Evolutionary conservation across 2,888 invertebrate species (phyloP).

Genomic region (Helleia helle): DNA sequence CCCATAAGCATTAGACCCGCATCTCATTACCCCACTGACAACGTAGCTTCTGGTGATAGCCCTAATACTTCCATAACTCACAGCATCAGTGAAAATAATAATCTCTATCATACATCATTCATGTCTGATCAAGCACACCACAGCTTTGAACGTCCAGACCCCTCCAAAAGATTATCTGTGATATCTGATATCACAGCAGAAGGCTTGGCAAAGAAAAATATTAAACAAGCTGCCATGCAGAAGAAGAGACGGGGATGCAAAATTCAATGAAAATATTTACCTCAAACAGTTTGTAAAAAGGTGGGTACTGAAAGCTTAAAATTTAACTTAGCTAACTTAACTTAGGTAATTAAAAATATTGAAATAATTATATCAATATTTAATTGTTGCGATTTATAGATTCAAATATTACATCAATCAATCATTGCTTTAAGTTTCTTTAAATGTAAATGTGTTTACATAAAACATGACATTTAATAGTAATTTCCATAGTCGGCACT

Average conservation of each 20-base stretch:
- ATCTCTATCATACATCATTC: constrained; percentile 51
- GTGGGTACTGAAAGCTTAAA: too few relatives aligned
- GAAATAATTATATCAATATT: too few relatives aligned
- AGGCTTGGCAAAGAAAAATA: constrained; percentile 57
- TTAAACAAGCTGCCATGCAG: constrained; percentile 48
- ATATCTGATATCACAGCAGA: constrained; percentile 65
- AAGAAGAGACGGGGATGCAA: constrained; percentile 64
- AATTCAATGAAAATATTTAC: constrained; percentile 42
- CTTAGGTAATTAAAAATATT: too few relatives aligned
- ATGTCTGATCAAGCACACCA: constrained; percentile 34
- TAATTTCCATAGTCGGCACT: constrained; percentile 7
- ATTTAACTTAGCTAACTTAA: too few relatives aligned
- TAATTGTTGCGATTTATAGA: too few relatives aligned
- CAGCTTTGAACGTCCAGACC: constrained; percentile 33
- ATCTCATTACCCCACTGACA: constrained; percentile 57
- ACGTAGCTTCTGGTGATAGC: constrained; percentile 29
- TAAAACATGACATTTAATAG: constrained; percentile 9
- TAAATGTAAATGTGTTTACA: constrained; percentile 8
- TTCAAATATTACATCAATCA: too few relatives aligned
- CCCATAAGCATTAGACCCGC: constrained; percentile 63
- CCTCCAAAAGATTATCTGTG: constrained; percentile 55
- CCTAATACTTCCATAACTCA: constrained; percentile 39
- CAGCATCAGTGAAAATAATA: constrained; percentile 61
- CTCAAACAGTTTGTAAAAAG: constrained; percentile 4
- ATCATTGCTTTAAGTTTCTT: too few relatives aligned